phyloP scores from a whole-genome alignment of 2,113 vertebrate genomes.

The Sinosuthora webbiana region DNA sequence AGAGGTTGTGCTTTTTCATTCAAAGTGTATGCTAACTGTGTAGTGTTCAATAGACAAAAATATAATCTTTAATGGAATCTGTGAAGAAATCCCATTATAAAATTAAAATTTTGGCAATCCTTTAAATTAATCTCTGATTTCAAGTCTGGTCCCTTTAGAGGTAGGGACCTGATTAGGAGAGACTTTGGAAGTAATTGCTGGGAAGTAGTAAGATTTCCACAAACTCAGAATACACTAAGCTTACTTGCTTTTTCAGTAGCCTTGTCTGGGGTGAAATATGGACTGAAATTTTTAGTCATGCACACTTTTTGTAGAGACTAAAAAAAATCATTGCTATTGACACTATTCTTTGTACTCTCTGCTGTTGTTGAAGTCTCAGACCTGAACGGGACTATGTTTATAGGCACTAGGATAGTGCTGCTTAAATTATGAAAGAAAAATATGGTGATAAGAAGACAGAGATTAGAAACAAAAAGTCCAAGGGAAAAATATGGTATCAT shows the following conservation, averaged over 20 bases:
- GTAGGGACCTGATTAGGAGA: neutral
- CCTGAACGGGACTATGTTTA: neutral
- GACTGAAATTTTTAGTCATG: neutral
- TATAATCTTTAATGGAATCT: neutral
- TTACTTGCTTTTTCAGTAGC: neutral
- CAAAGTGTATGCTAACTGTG: neutral
- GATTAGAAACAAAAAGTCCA: neutral
- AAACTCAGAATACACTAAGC: neutral
- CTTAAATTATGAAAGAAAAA: neutral
- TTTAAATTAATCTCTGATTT: neutral
- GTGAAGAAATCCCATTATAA: neutral
- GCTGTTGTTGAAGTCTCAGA: neutral
- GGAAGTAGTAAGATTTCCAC: neutral
- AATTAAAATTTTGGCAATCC: neutral
- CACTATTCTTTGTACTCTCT: neutral
- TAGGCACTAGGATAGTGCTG: neutral
- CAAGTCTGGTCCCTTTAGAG: neutral
- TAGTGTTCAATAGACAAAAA: neutral
- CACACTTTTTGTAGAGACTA: neutral
- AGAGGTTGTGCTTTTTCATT: neutral
- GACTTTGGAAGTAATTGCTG: neutral
- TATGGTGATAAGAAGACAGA: neutral
- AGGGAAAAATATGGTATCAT: neutral
- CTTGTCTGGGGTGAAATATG: neutral
- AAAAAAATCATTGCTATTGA: neutral